Evolutionary conservation across 2,888 invertebrate genomes (phyloP).

Genomic region (Rhagium mordax): DNA sequence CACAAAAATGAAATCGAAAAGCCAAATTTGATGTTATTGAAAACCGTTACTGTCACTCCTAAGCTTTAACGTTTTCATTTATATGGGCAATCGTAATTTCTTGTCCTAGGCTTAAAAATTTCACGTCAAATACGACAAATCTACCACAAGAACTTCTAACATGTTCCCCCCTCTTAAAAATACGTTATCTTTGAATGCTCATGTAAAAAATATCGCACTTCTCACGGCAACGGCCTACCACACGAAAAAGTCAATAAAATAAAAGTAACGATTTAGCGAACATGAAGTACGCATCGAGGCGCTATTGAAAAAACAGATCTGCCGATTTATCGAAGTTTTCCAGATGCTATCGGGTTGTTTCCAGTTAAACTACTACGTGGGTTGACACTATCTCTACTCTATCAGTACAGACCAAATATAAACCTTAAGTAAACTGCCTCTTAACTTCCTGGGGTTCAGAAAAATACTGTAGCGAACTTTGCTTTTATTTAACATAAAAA

Average conservation of each 20-base stretch:
- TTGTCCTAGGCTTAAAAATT: too few species aligned
- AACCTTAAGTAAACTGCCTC: conserved; percentile 26
- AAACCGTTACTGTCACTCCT: too few species aligned
- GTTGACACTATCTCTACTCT: conserved; percentile 22
- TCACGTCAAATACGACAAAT: too few species aligned
- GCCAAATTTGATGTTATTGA: too few species aligned
- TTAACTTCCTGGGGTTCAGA: not conserved
- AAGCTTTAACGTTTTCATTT: too few species aligned
- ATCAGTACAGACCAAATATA: conserved; percentile 17
- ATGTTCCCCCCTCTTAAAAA: not conserved
- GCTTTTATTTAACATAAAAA: conserved; percentile 21
- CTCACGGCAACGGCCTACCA: not conserved
- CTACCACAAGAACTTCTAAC: too few species aligned
- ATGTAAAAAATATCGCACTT: not conserved
- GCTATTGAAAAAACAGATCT: conserved; percentile 25
- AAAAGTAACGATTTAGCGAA: conserved; percentile 16
- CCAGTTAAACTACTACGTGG: conserved; percentile 30
- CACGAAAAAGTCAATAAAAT: conserved; percentile 20
- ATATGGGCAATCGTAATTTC: too few species aligned
- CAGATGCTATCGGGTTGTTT: conserved; percentile 31
- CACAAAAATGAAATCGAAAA: too few species aligned
- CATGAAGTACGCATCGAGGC: conserved; percentile 15
- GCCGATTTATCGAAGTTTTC: conserved; percentile 34
- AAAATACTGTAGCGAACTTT: conserved; percentile 13
- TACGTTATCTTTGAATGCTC: not conserved